Evolutionary conservation across 2,797 vertebrate species (phyloP).

Genomic region (Meda fulgida): DNA sequence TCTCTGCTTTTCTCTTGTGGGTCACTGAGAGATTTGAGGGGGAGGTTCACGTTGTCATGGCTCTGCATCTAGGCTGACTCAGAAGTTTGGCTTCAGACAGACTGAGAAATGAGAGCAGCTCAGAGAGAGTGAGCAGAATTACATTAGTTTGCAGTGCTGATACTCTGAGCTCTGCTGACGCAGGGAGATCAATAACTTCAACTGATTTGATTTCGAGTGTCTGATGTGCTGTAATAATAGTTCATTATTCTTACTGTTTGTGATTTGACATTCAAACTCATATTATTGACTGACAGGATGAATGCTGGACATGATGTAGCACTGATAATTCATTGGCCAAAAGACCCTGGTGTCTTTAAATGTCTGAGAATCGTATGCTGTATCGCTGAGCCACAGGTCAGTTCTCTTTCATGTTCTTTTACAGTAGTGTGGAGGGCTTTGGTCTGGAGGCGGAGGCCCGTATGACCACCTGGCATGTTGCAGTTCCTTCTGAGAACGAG

Average conservation of each 20-base stretch:
- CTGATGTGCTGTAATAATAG: conserved; percentile 23
- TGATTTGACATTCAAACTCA: neutral
- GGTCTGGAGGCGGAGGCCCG: conserved; percentile 97
- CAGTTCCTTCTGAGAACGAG: conserved; percentile 93
- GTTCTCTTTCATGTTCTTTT: conserved; percentile 20
- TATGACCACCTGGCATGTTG: conserved; percentile 99
- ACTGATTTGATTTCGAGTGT: conserved; percentile 18
- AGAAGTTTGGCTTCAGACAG: conserved; percentile 43
- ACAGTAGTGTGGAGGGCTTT: conserved; percentile 93
- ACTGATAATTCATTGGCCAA: neutral
- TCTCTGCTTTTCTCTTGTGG: conserved; percentile 7
- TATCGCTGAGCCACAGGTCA: neutral
- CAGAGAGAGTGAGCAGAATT: conserved; percentile 16
- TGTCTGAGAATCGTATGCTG: neutral
- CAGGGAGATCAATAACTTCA: conserved; percentile 32
- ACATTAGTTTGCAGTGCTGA: conserved; percentile 3
- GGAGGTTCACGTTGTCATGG: conserved; percentile 41
- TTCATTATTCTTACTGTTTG: conserved; percentile 19
- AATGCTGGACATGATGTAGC: neutral
- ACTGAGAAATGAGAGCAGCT: conserved; percentile 40
- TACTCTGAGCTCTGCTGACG: conserved; percentile 10
- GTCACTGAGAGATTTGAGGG: conserved; percentile 15
- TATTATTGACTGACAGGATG: conserved; percentile 4
- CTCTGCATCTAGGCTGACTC: conserved; percentile 47
- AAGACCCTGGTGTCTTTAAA: conserved; percentile 36